Base-by-base conservation (phyloP, 2,113 vertebrate genomes). In the Macquaria ambigua region DNA sequence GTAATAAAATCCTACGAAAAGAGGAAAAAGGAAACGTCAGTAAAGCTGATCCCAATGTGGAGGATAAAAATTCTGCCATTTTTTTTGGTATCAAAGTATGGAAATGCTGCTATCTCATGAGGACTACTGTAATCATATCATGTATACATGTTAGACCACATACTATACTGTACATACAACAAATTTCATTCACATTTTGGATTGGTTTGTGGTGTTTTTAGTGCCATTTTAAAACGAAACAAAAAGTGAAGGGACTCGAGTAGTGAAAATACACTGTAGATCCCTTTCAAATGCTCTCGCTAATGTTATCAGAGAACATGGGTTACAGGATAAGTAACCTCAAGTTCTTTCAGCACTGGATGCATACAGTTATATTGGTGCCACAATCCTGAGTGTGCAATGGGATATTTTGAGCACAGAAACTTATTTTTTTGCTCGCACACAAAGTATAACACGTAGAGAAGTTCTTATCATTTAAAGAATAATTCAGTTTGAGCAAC, bases 71-170 rank as follows among this genome's bases (percentile, higher is more conserved):
- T 94, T 96, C 94, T 95, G 93, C 93, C 95, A 96, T 96, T 97
- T 90, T 90, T 96, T 97, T 97, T 97, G 97, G 97, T 97, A 97
- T 98, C 97, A 96, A 97, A 97, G 96, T 96, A 91, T 95, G 95
- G 95, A 96, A 94, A 96, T 96, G 92, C 83, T 69, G 74, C 87
- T 88, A 88, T 89, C 82, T 87, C 72, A 88, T 93, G 85, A 95
- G 89, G 89, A 91, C 90, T 94, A 90, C 75, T 90, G 90, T 85
- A 94, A 93, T 3, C 52, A 74, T 82, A 73, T 34, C 31, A 34
- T 34, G 34, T 83, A 74, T 83, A 86, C 59, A 76, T 72, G 72
- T 82, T 31, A 52, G 67, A 85, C 55, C 88, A 91, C 72, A 77
- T 61, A 86, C 77, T 83, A 71, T 53, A 90, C 90, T 89, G 80